These are phyloP conservation scores for Neodiprion fabricii DNA, from an alignment of 1,140 invertebrate genomes.

Conservation along the genomic window DNA sequence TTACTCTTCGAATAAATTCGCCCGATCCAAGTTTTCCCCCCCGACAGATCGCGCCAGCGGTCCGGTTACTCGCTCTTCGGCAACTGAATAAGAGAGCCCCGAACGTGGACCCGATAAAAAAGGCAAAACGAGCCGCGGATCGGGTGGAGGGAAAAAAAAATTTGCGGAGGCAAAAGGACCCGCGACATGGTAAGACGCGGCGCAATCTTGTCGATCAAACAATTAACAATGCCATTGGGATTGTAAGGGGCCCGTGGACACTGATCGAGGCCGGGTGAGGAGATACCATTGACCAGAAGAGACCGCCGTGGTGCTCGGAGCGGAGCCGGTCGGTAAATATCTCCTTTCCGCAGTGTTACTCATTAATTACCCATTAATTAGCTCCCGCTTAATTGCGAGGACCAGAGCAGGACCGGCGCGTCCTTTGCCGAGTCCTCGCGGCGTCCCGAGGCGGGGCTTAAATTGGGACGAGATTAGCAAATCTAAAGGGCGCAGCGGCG, in stretches of 20 bases:
- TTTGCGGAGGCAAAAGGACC: slow-evolving; percentile 40
- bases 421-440: slow-evolving; percentile 13
- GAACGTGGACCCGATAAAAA: no score
- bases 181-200: slow-evolving; percentile 57
- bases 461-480: background rate
- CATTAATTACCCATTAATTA: slow-evolving; percentile 62
- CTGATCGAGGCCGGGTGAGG: slow-evolving; percentile 17
- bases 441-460: background rate
- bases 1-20: background rate
- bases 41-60: background rate
- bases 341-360: slow-evolving; percentile 55
- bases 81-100: no score
- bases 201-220: slow-evolving; percentile 63
- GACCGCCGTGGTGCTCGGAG: slow-evolving; percentile 31
- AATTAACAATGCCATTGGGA: slow-evolving; percentile 58
- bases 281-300: slow-evolving; percentile 29
- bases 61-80: no score
- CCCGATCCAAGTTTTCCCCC: background rate
- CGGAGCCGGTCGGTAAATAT: slow-evolving; percentile 23
- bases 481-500: background rate
- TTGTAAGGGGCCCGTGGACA: slow-evolving; percentile 21
- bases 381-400: slow-evolving; percentile 52
- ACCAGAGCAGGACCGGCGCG: slow-evolving; percentile 28
- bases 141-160: slow-evolving; percentile 29
- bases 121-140: no score